A percentile compares a stretch with the other conserved stretches of the same genome.
These are phyloP conservation scores for Malurus alboscapulatus DNA, from an alignment of 2,113 vertebrate genomes.

Conservation along the genomic window DNA sequence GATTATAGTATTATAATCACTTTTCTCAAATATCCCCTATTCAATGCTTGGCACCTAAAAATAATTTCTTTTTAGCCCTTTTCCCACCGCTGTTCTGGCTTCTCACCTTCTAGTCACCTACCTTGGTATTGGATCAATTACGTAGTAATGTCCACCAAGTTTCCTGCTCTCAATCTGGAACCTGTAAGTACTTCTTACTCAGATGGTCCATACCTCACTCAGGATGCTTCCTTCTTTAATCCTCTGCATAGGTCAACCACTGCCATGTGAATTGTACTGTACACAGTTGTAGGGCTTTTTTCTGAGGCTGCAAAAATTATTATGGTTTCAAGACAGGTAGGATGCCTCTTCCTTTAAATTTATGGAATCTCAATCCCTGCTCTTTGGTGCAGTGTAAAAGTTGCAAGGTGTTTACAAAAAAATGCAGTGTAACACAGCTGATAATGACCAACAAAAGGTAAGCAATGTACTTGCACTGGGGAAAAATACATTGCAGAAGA, in stretches of 20 bases:
- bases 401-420: neutral
- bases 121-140: neutral
- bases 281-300: fast-evolving
- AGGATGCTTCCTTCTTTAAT: neutral
- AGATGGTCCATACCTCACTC: neutral
- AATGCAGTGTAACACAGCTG: neutral
- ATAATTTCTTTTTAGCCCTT: neutral
- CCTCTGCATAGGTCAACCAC: neutral
- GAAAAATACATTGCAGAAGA: neutral
- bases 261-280: neutral
- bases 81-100: neutral
- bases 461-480: neutral
- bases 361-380: neutral
- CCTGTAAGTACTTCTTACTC: neutral
- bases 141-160: neutral
- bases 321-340: neutral
- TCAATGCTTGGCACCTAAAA: neutral
- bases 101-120: neutral
- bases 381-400: neutral
- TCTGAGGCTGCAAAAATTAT: neutral
- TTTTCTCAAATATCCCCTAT: neutral
- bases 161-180: neutral
- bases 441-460: neutral
- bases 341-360: neutral
- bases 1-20: neutral